Base-by-base conservation (phyloP, 2,888 invertebrate species). In the Xiphydria camelus region DNA sequence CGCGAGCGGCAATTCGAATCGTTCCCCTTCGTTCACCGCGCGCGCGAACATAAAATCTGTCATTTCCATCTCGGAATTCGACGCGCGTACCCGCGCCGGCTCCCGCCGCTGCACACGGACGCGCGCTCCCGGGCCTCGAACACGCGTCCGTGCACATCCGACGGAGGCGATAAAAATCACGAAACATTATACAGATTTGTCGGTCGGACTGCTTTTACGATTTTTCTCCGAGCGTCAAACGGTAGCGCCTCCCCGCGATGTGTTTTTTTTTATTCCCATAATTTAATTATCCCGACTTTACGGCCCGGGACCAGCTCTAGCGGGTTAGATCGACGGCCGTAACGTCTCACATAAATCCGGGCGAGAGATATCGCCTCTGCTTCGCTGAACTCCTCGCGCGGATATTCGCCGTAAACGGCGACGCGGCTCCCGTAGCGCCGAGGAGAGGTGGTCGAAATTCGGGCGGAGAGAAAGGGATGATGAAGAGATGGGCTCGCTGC, bases 121-220 rank as follows among this genome's bases (percentile, higher is more conserved):
- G 23, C 33, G 17, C 10, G 15, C 19, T 9, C 6, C 34, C 32
- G 34, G 20, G 42, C 35, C 38, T 47, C 42, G 42, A 14, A 49
- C 45, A 52, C 38, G 46, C 31, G 37, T 32, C 14, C 40, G 35
- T 39, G 23, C 45, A 43, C 35, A 38, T 33, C 32, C 49, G 49
- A 46, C 29, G 36, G 45, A 57, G 59, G 62, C 66, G 69, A 70
- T 74, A 74, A 74, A 73, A 69, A 70, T 73, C 70, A 71, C 66
- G 62, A 64, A 62, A 70, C 71, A 70, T 71, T 71, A 71, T 72
- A 69, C 72, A 72, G 73, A 74, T 74, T 74, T 74, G 74, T 73
- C 73, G 70, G 67, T 65, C 66, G 70, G 66, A 61, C 66, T 72
- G 70, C 50, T 73, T 74, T 74, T 73, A 74, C 68, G 74, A 68